Base-by-base conservation (phyloP, 2,888 invertebrate genomes). In the Cerastis rubricosa region DNA sequence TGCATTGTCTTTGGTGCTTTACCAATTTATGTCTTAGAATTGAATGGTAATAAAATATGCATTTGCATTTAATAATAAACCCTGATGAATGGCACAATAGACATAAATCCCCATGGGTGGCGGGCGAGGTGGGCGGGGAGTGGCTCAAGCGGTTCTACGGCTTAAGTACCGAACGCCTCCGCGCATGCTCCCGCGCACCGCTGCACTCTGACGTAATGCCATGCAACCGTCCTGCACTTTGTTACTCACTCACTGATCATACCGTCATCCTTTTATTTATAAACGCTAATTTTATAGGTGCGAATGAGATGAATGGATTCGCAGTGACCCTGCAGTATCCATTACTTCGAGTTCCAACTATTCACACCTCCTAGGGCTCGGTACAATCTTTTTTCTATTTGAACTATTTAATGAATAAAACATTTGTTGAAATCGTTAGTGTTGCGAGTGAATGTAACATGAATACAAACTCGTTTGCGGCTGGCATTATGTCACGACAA, bases 401-500 rank as follows among this genome's bases (percentile, higher is more conserved):
- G 51, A 81, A 78, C 71, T 66, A 80, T 83, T 78, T 79, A 76
- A 86, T 88, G 80, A 87, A 87, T 86, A 83, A 84, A 84, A 83
- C 83, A 83, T 89, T 85, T 59, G 76, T 83, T 84, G 76, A 80
- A 88, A 87, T 87, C 68, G 71, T 80, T 77, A 75, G 78, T 78
- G 78, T 65, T 74, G 81, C 78, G 87, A 89, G 91, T 88, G 89
- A 90, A 91, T 87, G 90, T 90, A 87, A 83, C 84, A 82, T 85
- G 88, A 87, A 89, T 78, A 83, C 81, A 81, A 84, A 83, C 81
- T 81, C 69, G 85, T 89, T 81, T 78, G 77, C 68, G 76, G 59
- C 84, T 78, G 82, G 78, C 81, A 89, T 93, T 93, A 93, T 92
- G 92, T 93, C 92, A 93, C 91, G 91, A 90, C 90, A 87, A 89